phyloP scores from a whole-genome alignment of 1,140 invertebrate species.

The Brachionus calyciflorus region DNA sequence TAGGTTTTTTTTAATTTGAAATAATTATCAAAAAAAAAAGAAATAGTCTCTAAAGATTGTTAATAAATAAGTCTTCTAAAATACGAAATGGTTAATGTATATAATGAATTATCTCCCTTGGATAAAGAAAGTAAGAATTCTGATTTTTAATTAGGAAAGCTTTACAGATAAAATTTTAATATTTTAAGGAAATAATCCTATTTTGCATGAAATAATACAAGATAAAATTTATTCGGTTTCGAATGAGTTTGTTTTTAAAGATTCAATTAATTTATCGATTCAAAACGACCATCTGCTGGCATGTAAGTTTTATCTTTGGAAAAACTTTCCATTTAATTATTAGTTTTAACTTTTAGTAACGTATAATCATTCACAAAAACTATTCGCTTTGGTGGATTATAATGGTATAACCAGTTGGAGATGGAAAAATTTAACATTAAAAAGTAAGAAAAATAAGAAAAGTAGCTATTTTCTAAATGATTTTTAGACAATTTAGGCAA shows the following conservation, averaged over 20 bases:
- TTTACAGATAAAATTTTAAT: too few relatives aligned
- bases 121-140: too few relatives aligned
- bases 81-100: too few relatives aligned
- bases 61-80: too few relatives aligned
- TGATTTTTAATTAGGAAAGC: too few relatives aligned
- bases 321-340: background rate
- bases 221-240: slow-evolving; percentile 16
- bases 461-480: background rate
- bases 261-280: background rate
- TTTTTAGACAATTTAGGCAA: too few relatives aligned
- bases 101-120: too few relatives aligned
- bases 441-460: slow-evolving; percentile 1
- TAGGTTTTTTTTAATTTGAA: too few relatives aligned
- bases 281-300: slow-evolving; percentile 17
- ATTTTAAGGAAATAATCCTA: too few relatives aligned
- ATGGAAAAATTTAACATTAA: slow-evolving; percentile 10
- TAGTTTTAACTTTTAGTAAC: background rate
- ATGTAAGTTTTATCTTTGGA: background rate
- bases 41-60: too few relatives aligned
- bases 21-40: too few relatives aligned
- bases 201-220: too few relatives aligned
- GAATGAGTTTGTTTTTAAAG: slow-evolving; percentile 34
- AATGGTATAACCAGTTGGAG: background rate
- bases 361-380: background rate
- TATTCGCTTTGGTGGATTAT: slow-evolving; percentile 23